Base-by-base conservation (phyloP, 2,797 vertebrate genomes). In the Sus cebifrons region DNA sequence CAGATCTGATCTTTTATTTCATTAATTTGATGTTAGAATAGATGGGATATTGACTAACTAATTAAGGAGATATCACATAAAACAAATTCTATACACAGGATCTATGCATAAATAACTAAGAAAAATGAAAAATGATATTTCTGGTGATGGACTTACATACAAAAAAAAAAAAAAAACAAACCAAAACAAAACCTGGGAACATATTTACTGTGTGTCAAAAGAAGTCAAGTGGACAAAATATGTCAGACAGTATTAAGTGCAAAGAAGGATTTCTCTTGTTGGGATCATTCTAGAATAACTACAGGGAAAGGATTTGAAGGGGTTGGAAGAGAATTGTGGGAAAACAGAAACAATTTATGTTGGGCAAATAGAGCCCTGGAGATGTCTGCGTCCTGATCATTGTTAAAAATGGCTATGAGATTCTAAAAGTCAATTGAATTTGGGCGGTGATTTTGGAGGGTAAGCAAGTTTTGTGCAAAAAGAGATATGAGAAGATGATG, bases 341-440 rank as follows among this genome's bases (percentile, higher is more conserved):
- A 7, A 25, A 64, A 32, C 0, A 21, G 54, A 17, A 91, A 56
- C 11, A 15, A 70, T 32, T 67, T 54, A 52, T 52, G 15, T 62
- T 65, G 21, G 27, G 49, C 65, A 64, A 58, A 64, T 18, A 73
- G 87, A 78, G 18, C 36, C 70, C 49, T 23, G 0, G 56, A 71
- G 74, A 96, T 17, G 20, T 58, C 75, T 74, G 11, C 23, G 68
- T 89, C 56, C 64, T 60, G 58, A 56, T 91, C 75, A 78, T 23
- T 70, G n/a, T 91, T 95, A 74, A 96, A 96, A 94, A 96, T 78
- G 83, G 67, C 75, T 75, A 78, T 23, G 0, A 40, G 49, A 96
- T 81, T 89, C 83, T 77, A 83, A 95, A 95, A 95, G 95, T 81
- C 97, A 87, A 40, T 83, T 86, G 91, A 68, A 96, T 94, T 90